A percentile compares a stretch with the other conserved stretches of the same genome.
phyloP scores from a whole-genome alignment of 2,113 vertebrate genomes.

The Triplophysa tibetana region DNA sequence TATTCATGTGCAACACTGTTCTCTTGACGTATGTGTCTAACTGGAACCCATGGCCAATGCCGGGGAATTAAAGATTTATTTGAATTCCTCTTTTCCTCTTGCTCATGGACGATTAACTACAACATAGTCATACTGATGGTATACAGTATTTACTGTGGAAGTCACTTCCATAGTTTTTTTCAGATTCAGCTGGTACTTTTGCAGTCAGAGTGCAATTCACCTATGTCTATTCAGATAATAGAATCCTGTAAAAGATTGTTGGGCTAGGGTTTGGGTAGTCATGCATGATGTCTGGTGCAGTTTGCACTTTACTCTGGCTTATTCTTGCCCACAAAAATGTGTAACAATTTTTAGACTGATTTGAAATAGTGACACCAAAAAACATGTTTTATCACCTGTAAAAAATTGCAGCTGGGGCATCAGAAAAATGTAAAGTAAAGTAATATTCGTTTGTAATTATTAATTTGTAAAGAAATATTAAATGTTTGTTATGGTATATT shows the following conservation, averaged over 20 bases:
- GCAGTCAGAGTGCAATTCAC: neutral
- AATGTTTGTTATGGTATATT: too few species aligned
- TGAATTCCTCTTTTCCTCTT: constrained; percentile 35
- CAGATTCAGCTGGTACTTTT: neutral
- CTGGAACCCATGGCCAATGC: constrained; percentile 8
- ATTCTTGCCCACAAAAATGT: neutral
- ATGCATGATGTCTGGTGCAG: neutral
- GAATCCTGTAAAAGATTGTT: neutral
- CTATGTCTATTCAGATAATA: neutral
- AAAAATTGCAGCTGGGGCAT: too few species aligned
- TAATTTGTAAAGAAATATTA: too few species aligned
- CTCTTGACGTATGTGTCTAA: constrained; percentile 22
- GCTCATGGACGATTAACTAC: constrained; percentile 44
- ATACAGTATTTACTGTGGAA: neutral
- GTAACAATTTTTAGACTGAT: neutral
- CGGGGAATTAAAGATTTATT: constrained; percentile 39
- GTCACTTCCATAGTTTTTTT: neutral
- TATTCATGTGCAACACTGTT: constrained; percentile 41
- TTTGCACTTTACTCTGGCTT: neutral
- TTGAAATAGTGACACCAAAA: too few species aligned
- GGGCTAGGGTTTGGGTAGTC: neutral
- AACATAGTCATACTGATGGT: constrained; percentile 10
- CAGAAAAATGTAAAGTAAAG: too few species aligned
- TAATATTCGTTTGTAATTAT: too few species aligned
- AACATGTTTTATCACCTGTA: too few species aligned